Evolutionary conservation across 2,888 invertebrate species (phyloP).

Genomic region (Nomada goodeniana): DNA sequence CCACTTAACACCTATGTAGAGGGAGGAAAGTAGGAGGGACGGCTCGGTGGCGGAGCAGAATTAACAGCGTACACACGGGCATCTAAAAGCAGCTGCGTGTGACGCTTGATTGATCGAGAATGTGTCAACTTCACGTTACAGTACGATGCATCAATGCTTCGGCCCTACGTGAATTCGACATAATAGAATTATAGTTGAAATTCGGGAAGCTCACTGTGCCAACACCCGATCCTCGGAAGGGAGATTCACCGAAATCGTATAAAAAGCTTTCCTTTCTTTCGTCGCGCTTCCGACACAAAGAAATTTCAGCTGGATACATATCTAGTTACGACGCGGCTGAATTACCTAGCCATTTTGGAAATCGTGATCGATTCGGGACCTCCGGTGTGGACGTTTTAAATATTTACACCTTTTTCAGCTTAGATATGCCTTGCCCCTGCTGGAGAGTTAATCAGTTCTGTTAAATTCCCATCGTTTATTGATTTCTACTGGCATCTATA

Average conservation of each 20-base stretch:
- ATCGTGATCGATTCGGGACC: not conserved
- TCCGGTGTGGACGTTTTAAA: not conserved
- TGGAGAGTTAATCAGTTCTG: conserved; percentile 43
- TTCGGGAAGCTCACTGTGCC: conserved; percentile 22
- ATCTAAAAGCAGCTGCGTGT: conserved; percentile 77
- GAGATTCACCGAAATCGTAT: not conserved
- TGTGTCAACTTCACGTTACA: conserved; percentile 82
- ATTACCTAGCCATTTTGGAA: not conserved
- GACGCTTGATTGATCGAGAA: conserved; percentile 83
- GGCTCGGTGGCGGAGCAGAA: conserved; percentile 55
- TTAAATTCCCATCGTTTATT: conserved; percentile 40
- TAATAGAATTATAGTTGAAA: conserved; percentile 71
- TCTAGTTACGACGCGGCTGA: no score
- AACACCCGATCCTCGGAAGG: not conserved
- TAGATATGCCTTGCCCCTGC: conserved; percentile 14
- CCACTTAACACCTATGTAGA: conserved; percentile 53
- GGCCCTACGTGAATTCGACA: conserved; percentile 64
- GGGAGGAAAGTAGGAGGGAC: conserved; percentile 45
- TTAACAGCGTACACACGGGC: conserved; percentile 64
- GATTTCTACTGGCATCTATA: conserved; percentile 5
- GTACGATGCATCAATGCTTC: conserved; percentile 78
- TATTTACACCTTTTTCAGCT: not conserved
- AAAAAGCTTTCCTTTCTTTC: not conserved
- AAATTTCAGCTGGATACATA: no score
- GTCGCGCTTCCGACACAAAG: not conserved